Conservation (phyloP, 2,797 vertebrate genomes). For the Tapera naevia region DNA sequence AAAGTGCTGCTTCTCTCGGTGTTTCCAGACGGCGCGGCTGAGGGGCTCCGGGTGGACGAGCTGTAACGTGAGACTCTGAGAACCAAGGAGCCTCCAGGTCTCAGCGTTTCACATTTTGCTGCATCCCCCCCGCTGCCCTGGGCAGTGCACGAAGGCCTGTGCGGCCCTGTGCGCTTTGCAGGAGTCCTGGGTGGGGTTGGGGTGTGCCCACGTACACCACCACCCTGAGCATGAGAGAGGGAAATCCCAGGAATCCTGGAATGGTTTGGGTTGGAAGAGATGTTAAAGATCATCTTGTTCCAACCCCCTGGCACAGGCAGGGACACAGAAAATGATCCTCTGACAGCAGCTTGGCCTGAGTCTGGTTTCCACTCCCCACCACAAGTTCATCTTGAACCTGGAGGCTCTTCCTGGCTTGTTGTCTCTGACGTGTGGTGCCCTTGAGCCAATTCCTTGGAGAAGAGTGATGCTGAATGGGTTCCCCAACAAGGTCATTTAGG, state of each 20-base stretch:
- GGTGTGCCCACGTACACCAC: rapidly evolving
- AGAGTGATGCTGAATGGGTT: rapidly evolving
- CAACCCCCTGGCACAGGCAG: no score
- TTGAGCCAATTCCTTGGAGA: neutral
- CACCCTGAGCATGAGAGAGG: neutral
- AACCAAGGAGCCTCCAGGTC: neutral
- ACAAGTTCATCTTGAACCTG: no score
- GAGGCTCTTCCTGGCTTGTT: neutral
- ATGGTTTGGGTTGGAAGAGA: no score
- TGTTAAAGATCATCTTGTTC: no score
- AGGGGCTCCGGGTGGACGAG: rapidly evolving
- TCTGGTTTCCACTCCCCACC: neutral
- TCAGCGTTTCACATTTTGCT: rapidly evolving
- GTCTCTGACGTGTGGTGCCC: rapidly evolving
- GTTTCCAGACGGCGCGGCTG: neutral
- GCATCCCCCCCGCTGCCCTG: neutral
- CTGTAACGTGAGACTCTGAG: neutral
- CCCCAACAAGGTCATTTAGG: rapidly evolving
- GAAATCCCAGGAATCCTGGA: neutral
- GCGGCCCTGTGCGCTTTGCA: rapidly evolving
- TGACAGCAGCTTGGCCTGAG: no score
- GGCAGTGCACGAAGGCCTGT: rapidly evolving
- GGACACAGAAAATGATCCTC: neutral
- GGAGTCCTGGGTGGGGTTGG: neutral
- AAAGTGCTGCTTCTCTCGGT: neutral